Evolutionary conservation across 2,113 vertebrate species (phyloP).

Genomic region (Salminus brasiliensis): DNA sequence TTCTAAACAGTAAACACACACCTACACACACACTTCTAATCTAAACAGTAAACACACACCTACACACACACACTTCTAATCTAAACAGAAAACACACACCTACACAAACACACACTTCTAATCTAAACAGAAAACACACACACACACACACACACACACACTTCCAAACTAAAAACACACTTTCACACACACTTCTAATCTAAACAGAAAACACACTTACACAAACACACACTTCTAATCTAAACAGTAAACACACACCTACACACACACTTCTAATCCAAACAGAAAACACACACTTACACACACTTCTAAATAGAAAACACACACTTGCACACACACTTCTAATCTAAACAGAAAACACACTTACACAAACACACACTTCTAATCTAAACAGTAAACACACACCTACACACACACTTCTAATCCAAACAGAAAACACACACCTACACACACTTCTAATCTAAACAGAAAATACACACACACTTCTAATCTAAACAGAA

Average conservation of each 20-base stretch:
- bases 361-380: too few relatives aligned
- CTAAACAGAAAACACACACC: background rate
- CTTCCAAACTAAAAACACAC: constrained; percentile 17
- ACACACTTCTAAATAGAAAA: too few relatives aligned
- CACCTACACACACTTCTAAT: too few relatives aligned
- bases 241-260: constrained; percentile 4
- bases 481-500: background rate
- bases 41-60: constrained; percentile 1
- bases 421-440: background rate
- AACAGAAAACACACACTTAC: background rate
- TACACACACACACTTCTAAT: background rate
- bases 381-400: background rate
- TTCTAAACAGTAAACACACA: constrained; percentile 11
- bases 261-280: background rate
- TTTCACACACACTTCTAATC: background rate
- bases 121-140: background rate
- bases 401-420: background rate
- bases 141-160: too few relatives aligned
- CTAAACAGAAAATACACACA: background rate
- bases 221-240: too few relatives aligned
- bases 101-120: background rate
- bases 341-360: background rate
- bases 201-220: background rate
- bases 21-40: background rate
- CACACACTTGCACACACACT: background rate